A percentile compares a stretch with the other conserved stretches of the same genome.
Conservation (phyloP, 1,140 invertebrate genomes). For the Leptinotarsa undecemlineata region DNA sequence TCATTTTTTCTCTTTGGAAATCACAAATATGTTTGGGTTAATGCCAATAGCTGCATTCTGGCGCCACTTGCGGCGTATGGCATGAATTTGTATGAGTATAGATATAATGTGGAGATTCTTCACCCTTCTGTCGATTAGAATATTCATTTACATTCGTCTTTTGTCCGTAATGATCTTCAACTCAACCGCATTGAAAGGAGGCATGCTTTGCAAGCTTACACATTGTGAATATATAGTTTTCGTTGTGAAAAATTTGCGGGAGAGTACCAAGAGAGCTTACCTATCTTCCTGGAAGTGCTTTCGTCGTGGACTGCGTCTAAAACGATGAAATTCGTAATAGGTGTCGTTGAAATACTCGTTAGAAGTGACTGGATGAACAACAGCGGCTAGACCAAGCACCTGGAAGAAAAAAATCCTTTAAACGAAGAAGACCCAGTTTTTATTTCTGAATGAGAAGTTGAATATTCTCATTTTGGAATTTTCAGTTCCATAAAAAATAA, state of each 20-base stretch:
- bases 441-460: no score
- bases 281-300: conserved; percentile 27
- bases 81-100: neutral
- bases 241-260: no score
- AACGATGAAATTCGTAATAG: conserved; percentile 12
- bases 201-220: no score
- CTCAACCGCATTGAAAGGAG: no score
- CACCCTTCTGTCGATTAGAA: neutral
- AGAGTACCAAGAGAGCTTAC: conserved; percentile 16
- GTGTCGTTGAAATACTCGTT: conserved; percentile 48
- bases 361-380: conserved; percentile 44
- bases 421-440: no score
- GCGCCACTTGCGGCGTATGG: neutral
- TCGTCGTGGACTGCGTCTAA: conserved; percentile 25
- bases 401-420: conserved; percentile 37
- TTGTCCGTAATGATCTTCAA: no score
- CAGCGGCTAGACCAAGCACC: conserved; percentile 54
- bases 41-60: neutral
- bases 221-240: no score
- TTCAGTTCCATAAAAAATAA: no score
- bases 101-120: neutral
- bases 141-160: no score
- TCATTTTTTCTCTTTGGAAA: no score
- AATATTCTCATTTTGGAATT: no score
- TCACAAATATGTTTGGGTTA: neutral